Evolutionary conservation across 2,797 vertebrate genomes (phyloP).

Genomic region (Hippopotamyrus pictus): DNA sequence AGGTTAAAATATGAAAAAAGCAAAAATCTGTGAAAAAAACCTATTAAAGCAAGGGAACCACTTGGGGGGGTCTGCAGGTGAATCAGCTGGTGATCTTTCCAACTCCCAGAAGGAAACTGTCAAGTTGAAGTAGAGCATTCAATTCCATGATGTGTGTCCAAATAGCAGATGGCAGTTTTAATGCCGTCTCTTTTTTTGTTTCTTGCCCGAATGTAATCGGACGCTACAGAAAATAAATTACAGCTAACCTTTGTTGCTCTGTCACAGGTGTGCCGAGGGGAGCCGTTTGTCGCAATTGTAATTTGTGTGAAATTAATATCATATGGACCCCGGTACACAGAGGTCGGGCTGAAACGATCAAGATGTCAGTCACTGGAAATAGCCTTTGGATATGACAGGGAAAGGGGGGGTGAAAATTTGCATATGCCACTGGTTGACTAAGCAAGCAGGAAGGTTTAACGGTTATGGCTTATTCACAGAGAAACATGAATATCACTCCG

Average conservation of each 20-base stretch:
- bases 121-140: conserved; percentile 6
- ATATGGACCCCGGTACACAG: not conserved
- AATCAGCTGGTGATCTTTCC: conserved; percentile 16
- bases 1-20: conserved; percentile 12
- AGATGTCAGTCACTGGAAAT: not conserved
- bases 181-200: not conserved
- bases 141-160: not conserved
- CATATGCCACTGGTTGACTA: not conserved
- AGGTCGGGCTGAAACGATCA: not conserved
- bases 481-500: not conserved
- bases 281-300: not conserved
- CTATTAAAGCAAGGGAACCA: not conserved
- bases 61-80: not conserved
- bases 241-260: conserved; percentile 7
- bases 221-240: conserved; percentile 19
- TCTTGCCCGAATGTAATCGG: not conserved
- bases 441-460: not conserved
- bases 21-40: not conserved
- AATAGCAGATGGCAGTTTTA: conserved; percentile 17
- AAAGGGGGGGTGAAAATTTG: not conserved
- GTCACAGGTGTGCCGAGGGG: conserved; percentile 7
- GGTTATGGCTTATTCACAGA: not conserved
- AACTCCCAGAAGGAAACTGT: conserved; percentile 17
- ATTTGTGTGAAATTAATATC: conserved; percentile 13
- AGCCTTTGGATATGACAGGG: not conserved